These are phyloP conservation scores for Tapera naevia DNA, from an alignment of 2,797 vertebrate genomes.

Conservation along the genomic window DNA sequence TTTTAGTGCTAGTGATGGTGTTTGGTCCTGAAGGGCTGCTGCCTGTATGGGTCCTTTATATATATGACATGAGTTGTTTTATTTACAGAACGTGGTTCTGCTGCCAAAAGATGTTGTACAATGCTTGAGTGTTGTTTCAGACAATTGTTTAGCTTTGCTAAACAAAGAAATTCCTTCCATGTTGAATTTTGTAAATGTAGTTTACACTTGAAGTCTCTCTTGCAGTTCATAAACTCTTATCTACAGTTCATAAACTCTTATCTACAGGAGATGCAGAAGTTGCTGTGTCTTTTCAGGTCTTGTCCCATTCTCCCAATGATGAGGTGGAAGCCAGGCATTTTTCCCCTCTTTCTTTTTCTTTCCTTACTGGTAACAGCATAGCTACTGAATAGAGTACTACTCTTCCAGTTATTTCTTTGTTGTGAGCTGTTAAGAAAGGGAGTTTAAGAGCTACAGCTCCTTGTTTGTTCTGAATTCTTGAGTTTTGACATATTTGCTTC, in stretches of 20 bases:
- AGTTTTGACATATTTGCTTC: background rate
- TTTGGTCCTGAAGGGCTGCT: background rate
- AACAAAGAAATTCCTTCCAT: background rate
- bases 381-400: background rate
- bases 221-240: rapidly evolving
- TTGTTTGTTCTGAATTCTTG: background rate
- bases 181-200: background rate
- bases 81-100: background rate
- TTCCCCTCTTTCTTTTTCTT: background rate
- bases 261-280: background rate
- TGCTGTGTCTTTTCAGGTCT: background rate
- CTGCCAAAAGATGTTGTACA: background rate
- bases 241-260: rapidly evolving
- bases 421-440: background rate
- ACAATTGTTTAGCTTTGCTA: background rate
- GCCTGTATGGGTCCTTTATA: background rate
- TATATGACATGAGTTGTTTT: background rate
- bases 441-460: background rate
- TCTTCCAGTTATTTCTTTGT: background rate
- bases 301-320: background rate
- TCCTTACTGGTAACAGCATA: background rate
- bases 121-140: background rate
- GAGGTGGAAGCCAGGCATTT: background rate
- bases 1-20: background rate
- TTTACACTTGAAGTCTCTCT: background rate